Conservation (phyloP, 1,140 invertebrate species). For the Ectropis grisescens region DNA sequence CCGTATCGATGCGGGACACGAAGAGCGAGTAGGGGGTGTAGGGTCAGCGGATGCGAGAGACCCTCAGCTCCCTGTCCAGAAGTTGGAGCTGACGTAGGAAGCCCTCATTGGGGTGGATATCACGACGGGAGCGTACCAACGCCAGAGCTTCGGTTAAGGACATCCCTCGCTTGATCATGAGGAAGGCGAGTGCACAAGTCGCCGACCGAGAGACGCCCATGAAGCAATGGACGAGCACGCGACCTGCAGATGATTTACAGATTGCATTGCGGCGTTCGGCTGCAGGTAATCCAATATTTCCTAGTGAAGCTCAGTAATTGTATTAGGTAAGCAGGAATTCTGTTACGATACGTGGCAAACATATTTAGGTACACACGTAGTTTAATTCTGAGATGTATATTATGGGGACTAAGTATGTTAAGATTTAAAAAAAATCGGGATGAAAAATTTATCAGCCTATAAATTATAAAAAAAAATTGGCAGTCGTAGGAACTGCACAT, state of each 20-base stretch:
- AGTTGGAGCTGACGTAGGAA: slow-evolving; percentile 83
- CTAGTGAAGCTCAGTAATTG: neutral
- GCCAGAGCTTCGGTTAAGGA: slow-evolving; percentile 80
- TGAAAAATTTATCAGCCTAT: no score
- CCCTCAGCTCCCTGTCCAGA: slow-evolving; percentile 75
- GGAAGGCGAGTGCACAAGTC: slow-evolving; percentile 83
- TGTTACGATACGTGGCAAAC: no score
- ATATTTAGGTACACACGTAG: no score
- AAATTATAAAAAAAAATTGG: no score
- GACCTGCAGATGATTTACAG: slow-evolving; percentile 78
- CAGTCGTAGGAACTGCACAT: no score
- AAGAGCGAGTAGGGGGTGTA: slow-evolving; percentile 27
- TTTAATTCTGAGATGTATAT: no score
- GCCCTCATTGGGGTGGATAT: slow-evolving; percentile 84
- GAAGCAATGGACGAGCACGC: slow-evolving; percentile 84
- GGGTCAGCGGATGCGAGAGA: slow-evolving; percentile 49
- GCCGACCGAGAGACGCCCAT: slow-evolving; percentile 87
- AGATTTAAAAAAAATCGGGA: no score
- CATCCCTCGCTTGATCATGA: slow-evolving; percentile 87
- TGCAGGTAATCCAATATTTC: neutral
- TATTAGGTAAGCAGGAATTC: slow-evolving; percentile 1
- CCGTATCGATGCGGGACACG: slow-evolving; percentile 23
- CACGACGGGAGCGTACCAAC: slow-evolving; percentile 75
- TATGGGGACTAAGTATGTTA: no score
- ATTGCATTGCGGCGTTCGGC: no score